A percentile compares a stretch with the other conserved stretches of the same genome.
Conservation (phyloP, 2,888 invertebrate species). For the Scaptomyza reducta region DNA sequence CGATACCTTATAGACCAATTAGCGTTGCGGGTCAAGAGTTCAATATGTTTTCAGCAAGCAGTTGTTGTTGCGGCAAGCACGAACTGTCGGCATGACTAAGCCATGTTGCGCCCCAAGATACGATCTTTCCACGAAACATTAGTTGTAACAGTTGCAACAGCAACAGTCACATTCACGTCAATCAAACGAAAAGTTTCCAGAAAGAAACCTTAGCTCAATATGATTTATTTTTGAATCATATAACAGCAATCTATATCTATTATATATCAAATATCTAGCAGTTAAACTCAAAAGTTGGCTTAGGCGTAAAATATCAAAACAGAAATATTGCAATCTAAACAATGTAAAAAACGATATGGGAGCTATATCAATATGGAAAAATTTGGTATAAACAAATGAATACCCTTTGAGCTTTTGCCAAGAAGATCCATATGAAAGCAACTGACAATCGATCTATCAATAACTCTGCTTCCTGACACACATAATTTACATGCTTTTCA, state of each 20-base stretch:
- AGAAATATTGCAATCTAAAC: slow-evolving; percentile 63
- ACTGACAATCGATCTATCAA: slow-evolving; percentile 5
- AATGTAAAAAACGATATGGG: slow-evolving; percentile 5
- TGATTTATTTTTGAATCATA: slow-evolving; percentile 16
- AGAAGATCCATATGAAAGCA: not conserved
- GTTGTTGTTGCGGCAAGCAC: slow-evolving; percentile 13
- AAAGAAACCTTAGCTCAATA: slow-evolving; percentile 21
- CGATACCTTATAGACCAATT: slow-evolving; percentile 67
- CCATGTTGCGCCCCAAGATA: slow-evolving; percentile 31
- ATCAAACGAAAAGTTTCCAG: slow-evolving; percentile 41
- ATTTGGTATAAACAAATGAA: not conserved
- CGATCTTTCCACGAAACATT: slow-evolving; percentile 49
- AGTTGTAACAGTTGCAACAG: slow-evolving; percentile 25
- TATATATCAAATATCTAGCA: slow-evolving; percentile 37
- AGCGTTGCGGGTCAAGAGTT: slow-evolving; percentile 69
- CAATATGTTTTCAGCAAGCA: slow-evolving; percentile 42
- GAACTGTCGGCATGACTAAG: slow-evolving; percentile 59
- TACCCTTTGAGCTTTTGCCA: too few relatives aligned
- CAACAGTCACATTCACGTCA: slow-evolving; percentile 24
- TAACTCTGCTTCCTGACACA: slow-evolving; percentile 18
- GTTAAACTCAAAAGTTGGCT: slow-evolving; percentile 47
- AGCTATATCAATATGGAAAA: not conserved
- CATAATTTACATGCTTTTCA: slow-evolving; percentile 4
- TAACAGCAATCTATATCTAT: slow-evolving; percentile 43
- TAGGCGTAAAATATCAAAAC: slow-evolving; percentile 72